Evolutionary conservation across 2,888 invertebrate genomes (phyloP).

Genomic region (Heteropelma amictum): DNA sequence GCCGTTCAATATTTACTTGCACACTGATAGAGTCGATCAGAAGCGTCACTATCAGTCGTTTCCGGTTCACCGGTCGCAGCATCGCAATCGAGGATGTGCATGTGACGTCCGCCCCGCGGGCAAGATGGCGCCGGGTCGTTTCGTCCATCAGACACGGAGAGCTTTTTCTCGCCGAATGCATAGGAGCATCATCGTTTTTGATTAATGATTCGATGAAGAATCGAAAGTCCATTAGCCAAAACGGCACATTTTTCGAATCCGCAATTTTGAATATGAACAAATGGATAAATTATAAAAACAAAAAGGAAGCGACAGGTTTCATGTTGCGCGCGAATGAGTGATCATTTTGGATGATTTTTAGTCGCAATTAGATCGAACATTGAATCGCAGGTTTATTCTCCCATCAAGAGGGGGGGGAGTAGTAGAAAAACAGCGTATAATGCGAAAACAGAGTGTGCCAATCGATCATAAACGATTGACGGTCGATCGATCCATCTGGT

Average conservation of each 20-base stretch:
- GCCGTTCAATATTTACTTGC: neutral
- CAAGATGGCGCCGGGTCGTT: slow-evolving; percentile 71
- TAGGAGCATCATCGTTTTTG: slow-evolving; percentile 43
- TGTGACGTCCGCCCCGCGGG: slow-evolving; percentile 50
- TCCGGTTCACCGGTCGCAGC: slow-evolving; percentile 74
- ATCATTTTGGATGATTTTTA: too few relatives aligned
- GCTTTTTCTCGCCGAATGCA: slow-evolving; percentile 28
- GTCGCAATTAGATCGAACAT: too few relatives aligned
- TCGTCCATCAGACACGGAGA: slow-evolving; percentile 30
- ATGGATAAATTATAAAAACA: neutral
- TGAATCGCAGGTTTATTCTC: too few relatives aligned
- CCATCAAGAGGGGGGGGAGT: too few relatives aligned
- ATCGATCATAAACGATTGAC: slow-evolving; percentile 43
- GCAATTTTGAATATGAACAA: neutral
- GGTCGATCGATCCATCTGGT: slow-evolving; percentile 35
- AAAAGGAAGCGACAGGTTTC: too few relatives aligned
- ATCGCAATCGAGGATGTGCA: slow-evolving; percentile 13
- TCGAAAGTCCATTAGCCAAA: neutral
- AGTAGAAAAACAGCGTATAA: neutral
- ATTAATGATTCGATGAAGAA: slow-evolving; percentile 21
- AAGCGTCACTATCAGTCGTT: slow-evolving; percentile 76
- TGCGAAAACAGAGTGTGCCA: slow-evolving; percentile 11
- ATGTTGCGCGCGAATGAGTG: too few relatives aligned
- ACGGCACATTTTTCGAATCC: neutral
- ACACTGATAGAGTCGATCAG: slow-evolving; percentile 68